A percentile compares a stretch with the other conserved stretches of the same genome.
These are phyloP conservation scores for Heteromurus nitidus DNA, from an alignment of 2,888 invertebrate genomes.

Conservation along the genomic window DNA sequence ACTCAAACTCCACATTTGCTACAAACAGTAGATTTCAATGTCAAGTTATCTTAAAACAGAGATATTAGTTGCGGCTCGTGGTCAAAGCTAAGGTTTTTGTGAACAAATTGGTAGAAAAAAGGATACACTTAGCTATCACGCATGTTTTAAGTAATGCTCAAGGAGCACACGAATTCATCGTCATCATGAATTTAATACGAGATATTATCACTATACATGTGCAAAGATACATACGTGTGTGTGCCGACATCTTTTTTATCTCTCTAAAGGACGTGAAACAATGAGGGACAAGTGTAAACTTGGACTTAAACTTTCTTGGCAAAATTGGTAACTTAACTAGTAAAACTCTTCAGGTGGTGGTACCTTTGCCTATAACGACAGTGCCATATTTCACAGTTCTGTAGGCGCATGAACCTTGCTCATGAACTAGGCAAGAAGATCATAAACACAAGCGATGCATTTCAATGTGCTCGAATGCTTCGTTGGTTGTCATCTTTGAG, in stretches of 20 bases:
- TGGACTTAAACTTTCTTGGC: constrained; percentile 47
- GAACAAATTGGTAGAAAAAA: not conserved
- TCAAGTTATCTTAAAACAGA: not conserved
- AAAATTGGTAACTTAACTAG: too few relatives aligned
- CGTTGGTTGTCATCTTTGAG: too few relatives aligned
- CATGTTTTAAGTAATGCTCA: constrained; percentile 18
- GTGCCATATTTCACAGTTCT: constrained; percentile 45
- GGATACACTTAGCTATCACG: constrained; percentile 6
- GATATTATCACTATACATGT: not conserved
- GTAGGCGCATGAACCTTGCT: constrained; percentile 52
- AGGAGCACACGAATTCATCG: not conserved
- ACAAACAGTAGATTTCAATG: not conserved
- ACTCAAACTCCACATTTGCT: too few relatives aligned
- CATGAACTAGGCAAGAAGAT: constrained; percentile 58
- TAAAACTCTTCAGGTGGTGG: not conserved
- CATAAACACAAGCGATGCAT: too few relatives aligned
- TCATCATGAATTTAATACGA: not conserved
- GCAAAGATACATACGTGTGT: not conserved
- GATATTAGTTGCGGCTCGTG: constrained; percentile 5
- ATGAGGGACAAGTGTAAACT: constrained; percentile 23
- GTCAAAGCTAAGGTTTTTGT: constrained; percentile 32
- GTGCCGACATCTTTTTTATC: not conserved
- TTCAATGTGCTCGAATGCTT: too few relatives aligned
- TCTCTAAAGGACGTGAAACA: constrained; percentile 8
- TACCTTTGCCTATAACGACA: constrained; percentile 10